A percentile compares a stretch with the other conserved stretches of the same genome.
Evolutionary conservation across 2,888 invertebrate species (phyloP).

Genomic region (Aporophyla nigra): DNA sequence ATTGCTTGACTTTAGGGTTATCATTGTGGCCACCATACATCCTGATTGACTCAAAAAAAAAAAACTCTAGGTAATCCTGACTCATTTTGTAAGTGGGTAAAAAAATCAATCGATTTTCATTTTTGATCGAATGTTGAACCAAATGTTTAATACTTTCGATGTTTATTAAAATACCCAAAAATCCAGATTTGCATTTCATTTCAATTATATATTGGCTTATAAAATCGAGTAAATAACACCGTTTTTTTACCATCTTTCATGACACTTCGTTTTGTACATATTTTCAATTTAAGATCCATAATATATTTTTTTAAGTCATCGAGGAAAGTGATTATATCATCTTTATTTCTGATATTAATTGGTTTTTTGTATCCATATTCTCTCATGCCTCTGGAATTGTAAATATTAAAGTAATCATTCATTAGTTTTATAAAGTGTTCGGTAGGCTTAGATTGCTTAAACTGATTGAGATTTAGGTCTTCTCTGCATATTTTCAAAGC

Average conservation of each 20-base stretch:
- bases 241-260: slow-evolving; percentile 4
- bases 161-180: slow-evolving; percentile 7
- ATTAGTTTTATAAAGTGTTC: slow-evolving; percentile 2
- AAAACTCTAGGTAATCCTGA: slow-evolving; percentile 2
- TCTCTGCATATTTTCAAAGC: neutral
- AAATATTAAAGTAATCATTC: slow-evolving; percentile 15
- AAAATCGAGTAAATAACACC: neutral
- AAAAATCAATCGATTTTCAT: slow-evolving; percentile 4
- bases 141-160: slow-evolving; percentile 5
- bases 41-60: neutral
- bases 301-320: neutral
- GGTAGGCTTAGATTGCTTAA: slow-evolving; percentile 1
- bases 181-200: slow-evolving; percentile 11
- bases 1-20: neutral
- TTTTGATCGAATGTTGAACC: slow-evolving; percentile 1
- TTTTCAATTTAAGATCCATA: slow-evolving; percentile 4
- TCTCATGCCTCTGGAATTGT: slow-evolving; percentile 2
- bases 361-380: neutral
- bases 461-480: neutral
- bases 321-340: neutral
- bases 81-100: slow-evolving; percentile 13
- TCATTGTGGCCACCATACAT: slow-evolving; percentile 9
- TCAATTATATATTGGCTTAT: neutral
- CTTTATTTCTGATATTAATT: slow-evolving; percentile 10
- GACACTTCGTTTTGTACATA: slow-evolving; percentile 8